Percentiles rank a stretch among this genome's conserved stretches.
These are phyloP conservation scores for Agapetus fuscipes DNA, from an alignment of 2,888 invertebrate genomes.

Conservation along the genomic window DNA sequence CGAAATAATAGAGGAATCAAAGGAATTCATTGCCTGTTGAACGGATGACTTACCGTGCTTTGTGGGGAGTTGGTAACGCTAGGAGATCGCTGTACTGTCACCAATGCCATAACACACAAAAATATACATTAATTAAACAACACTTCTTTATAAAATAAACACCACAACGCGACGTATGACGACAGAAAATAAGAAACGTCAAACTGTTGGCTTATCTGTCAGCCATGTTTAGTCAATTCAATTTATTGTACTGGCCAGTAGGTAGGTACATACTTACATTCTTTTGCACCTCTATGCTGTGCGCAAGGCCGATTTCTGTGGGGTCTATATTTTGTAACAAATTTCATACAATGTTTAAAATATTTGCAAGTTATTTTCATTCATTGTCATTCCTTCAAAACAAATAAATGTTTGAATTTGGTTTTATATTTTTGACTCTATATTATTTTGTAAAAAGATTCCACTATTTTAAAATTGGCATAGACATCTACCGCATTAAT, in stretches of 20 bases:
- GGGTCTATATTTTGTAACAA: too few species aligned
- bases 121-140: slow-evolving; percentile 13
- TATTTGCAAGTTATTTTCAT: too few species aligned
- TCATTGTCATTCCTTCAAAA: too few species aligned
- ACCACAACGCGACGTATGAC: slow-evolving; percentile 7
- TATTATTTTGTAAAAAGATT: too few species aligned
- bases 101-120: slow-evolving; percentile 49
- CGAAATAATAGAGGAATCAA: slow-evolving; percentile 1
- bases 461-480: too few species aligned
- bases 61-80: slow-evolving; percentile 58
- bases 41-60: slow-evolving; percentile 41
- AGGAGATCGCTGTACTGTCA: slow-evolving; percentile 63
- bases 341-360: background rate
- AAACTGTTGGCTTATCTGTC: slow-evolving; percentile 16
- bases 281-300: too few species aligned
- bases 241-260: slow-evolving; percentile 12
- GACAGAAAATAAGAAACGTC: slow-evolving; percentile 14
- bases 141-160: slow-evolving; percentile 9
- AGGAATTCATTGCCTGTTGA: too few species aligned
- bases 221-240: slow-evolving; percentile 18
- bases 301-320: slow-evolving; percentile 6
- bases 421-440: too few species aligned
- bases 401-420: too few species aligned
- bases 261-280: slow-evolving; percentile 7
- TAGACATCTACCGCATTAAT: too few species aligned